Percentiles rank a stretch among this genome's conserved stretches.
Conservation (phyloP, 2,113 vertebrate genomes). For the Ranitomeya imitator region DNA sequence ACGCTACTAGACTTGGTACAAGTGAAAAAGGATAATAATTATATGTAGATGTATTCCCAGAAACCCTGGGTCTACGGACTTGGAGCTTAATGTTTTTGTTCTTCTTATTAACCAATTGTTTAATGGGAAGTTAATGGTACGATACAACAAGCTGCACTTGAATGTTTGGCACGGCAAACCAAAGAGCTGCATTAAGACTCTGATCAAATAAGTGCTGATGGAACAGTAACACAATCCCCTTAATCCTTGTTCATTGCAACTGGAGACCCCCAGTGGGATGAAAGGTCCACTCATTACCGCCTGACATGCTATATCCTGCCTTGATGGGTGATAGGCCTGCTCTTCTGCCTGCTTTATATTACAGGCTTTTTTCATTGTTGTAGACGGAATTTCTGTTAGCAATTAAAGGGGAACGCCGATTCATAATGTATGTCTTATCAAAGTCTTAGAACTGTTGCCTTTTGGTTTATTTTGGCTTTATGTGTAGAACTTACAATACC, state of each 20-base stretch:
- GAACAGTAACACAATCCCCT: slow-evolving; percentile 34
- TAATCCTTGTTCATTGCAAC: slow-evolving; percentile 29
- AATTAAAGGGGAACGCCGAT: neutral
- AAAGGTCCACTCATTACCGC: slow-evolving; percentile 23
- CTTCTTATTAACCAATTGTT: slow-evolving; percentile 16
- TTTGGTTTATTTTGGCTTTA: neutral
- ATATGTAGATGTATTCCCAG: neutral
- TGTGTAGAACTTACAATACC: neutral
- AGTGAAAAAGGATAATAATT: neutral
- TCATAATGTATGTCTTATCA: neutral
- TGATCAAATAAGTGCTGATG: slow-evolving; percentile 48
- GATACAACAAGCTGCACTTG: slow-evolving; percentile 1
- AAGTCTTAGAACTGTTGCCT: too few relatives aligned
- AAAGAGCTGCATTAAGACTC: slow-evolving; percentile 45
- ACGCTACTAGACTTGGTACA: neutral
- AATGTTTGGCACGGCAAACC: slow-evolving; percentile 1
- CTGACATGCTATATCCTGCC: slow-evolving; percentile 20
- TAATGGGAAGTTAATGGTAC: slow-evolving; percentile 2
- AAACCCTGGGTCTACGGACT: neutral
- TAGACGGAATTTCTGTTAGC: neutral
- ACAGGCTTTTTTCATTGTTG: neutral
- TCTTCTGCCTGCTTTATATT: slow-evolving; percentile 3
- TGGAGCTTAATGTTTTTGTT: neutral
- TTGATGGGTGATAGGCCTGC: neutral
- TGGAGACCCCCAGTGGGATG: slow-evolving; percentile 36